Evolutionary conservation across 2,888 invertebrate genomes (phyloP).

Genomic region (Pycnomerus fuliginosus): DNA sequence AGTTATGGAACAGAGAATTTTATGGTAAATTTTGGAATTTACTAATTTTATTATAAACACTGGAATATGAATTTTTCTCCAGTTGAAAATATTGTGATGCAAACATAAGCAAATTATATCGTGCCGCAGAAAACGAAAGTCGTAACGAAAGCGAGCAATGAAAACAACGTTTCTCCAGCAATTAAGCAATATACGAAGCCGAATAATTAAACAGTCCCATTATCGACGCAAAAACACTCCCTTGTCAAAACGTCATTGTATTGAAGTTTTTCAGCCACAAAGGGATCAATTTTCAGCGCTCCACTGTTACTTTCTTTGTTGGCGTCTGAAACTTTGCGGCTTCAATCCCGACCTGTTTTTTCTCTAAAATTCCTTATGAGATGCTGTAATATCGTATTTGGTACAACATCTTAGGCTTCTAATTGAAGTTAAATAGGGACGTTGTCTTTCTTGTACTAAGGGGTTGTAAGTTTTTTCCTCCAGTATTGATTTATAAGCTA

Average conservation of each 20-base stretch:
- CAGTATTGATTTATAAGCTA: too few relatives aligned
- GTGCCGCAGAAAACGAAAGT: conserved; percentile 11
- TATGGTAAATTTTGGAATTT: too few relatives aligned
- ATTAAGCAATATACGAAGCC: conserved; percentile 24
- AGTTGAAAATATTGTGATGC: conserved; percentile 16
- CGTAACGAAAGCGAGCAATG: conserved; percentile 6
- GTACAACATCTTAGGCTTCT: conserved; percentile 4
- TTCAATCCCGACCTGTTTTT: too few relatives aligned
- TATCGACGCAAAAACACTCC: conserved; percentile 15
- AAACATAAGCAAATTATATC: conserved; percentile 16
- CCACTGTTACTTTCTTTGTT: conserved; percentile 13
- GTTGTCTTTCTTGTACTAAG: too few relatives aligned
- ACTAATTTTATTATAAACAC: too few relatives aligned
- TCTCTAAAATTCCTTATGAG: too few relatives aligned
- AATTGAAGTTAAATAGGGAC: conserved; percentile 9
- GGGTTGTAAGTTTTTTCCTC: too few relatives aligned
- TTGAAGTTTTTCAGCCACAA: conserved; percentile 16
- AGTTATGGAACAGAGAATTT: neutral
- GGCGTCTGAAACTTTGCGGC: neutral
- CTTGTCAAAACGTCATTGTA: conserved; percentile 19
- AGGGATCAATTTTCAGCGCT: conserved; percentile 14
- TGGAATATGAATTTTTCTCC: too few relatives aligned
- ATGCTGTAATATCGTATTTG: conserved; percentile 9
- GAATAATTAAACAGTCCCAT: conserved; percentile 22
- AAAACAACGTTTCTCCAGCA: conserved; percentile 18